These are phyloP conservation scores for Percopsis omiscomaycus DNA, from an alignment of 2,797 vertebrate species.

Conservation along the genomic window DNA sequence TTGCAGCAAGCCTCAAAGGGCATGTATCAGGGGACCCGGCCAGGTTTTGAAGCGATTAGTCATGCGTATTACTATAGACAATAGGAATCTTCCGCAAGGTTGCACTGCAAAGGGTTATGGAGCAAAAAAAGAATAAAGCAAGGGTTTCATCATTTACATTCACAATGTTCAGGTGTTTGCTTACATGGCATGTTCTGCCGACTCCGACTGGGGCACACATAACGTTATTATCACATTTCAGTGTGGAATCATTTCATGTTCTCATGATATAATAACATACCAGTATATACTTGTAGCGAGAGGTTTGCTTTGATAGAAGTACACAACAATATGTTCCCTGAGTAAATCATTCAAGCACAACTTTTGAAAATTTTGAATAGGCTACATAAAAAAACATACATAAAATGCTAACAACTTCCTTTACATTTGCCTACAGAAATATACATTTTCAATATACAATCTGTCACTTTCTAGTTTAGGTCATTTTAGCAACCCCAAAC, in stretches of 20 bases:
- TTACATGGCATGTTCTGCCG: conserved; percentile 38
- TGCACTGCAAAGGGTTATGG: conserved; percentile 67
- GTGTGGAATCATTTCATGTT: neutral
- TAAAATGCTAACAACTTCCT: no score
- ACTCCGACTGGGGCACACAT: conserved; percentile 19
- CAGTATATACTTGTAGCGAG: no score
- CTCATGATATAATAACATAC: neutral
- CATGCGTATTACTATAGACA: conserved; percentile 87
- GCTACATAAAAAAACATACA: no score
- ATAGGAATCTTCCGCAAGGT: conserved; percentile 79
- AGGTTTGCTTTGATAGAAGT: no score
- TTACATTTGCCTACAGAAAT: no score
- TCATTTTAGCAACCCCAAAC: no score
- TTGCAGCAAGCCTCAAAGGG: conserved; percentile 83
- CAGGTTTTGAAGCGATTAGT: conserved; percentile 85
- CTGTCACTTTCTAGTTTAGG: no score
- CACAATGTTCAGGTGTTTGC: conserved; percentile 51
- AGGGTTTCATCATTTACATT: conserved; percentile 76
- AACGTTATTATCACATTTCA: neutral
- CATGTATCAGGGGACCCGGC: conserved; percentile 82
- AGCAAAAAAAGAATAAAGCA: conserved; percentile 47
- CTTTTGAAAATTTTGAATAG: no score
- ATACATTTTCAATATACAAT: no score
- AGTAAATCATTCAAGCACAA: no score
- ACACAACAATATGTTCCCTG: no score